Evolutionary conservation across 2,888 invertebrate genomes (phyloP).

Genomic region (Torymus tubicola): DNA sequence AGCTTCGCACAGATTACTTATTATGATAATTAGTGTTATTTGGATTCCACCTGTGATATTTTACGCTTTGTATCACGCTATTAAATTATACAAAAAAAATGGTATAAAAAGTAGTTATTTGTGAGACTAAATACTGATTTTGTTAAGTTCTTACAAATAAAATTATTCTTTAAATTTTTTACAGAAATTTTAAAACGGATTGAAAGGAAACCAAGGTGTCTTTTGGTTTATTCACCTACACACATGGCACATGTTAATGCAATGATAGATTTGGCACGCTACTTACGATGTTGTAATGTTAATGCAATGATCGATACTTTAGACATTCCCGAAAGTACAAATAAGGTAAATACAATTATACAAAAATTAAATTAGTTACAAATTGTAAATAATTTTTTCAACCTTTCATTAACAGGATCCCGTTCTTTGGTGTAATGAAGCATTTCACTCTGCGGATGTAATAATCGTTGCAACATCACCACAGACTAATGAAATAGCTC

Average conservation of each 20-base stretch:
- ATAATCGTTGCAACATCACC: constrained; percentile 71
- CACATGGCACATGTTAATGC: constrained; percentile 69
- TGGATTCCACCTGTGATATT: constrained; percentile 72
- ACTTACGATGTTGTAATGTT: constrained; percentile 70
- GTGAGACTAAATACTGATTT: too few species aligned
- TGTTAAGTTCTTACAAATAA: too few species aligned
- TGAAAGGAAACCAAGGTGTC: constrained; percentile 68
- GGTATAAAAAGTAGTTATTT: constrained; percentile 53
- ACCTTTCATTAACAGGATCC: constrained; percentile 66
- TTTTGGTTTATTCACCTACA: constrained; percentile 72
- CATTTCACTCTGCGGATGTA: constrained; percentile 70
- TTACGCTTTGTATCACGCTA: constrained; percentile 68
- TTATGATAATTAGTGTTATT: constrained; percentile 73
- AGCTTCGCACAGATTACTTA: constrained; percentile 66
- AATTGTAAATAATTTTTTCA: not conserved
- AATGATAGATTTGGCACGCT: constrained; percentile 69
- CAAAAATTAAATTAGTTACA: not conserved
- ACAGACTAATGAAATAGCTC: constrained; percentile 58
- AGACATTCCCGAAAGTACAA: constrained; percentile 67
- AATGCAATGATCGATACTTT: constrained; percentile 72
- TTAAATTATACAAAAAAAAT: constrained; percentile 68
- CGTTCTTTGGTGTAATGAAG: constrained; percentile 70
- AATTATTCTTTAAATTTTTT: constrained; percentile 10
- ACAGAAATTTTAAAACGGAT: constrained; percentile 61
- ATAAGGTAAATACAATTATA: constrained; percentile 65